These are phyloP conservation scores for Malurus elegans DNA, from an alignment of 2,113 vertebrate species.

Conservation along the genomic window DNA sequence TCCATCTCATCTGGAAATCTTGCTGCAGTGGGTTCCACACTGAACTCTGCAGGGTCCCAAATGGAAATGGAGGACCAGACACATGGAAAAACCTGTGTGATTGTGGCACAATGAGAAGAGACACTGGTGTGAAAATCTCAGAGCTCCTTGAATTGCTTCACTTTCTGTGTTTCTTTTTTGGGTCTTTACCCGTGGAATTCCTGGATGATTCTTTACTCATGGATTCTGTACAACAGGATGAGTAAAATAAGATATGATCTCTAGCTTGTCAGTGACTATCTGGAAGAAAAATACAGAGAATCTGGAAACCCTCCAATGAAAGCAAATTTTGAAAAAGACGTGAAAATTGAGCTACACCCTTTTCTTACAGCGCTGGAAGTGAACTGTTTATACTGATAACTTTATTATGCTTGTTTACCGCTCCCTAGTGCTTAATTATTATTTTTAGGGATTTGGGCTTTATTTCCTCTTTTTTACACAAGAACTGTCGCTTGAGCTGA, in stretches of 20 bases:
- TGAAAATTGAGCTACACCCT: neutral
- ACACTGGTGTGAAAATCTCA: neutral
- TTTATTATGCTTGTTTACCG: constrained; percentile 37
- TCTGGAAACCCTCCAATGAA: constrained; percentile 21
- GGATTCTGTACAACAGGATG: neutral
- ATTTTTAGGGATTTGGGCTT: constrained; percentile 31
- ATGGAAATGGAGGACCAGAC: neutral
- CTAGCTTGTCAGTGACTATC: neutral
- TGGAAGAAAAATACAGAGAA: neutral
- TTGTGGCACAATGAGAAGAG: neutral
- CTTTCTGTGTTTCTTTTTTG: neutral
- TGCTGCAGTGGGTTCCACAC: fast-evolving
- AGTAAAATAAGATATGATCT: neutral
- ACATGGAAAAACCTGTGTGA: neutral
- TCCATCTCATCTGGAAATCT: neutral
- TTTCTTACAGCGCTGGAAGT: neutral
- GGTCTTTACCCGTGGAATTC: neutral
- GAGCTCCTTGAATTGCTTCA: neutral
- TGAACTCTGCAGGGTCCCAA: neutral
- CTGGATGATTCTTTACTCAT: neutral
- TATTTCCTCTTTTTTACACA: constrained; percentile 33
- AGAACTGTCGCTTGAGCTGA: constrained; percentile 11
- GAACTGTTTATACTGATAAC: neutral
- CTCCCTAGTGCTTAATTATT: constrained; percentile 45
- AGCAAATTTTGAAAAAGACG: neutral